Evolutionary conservation across 2,113 vertebrate species (phyloP), one percentile per base, ranked within the genome.

Genomic region (Hydrochoerus hydrochaeris): DNA sequence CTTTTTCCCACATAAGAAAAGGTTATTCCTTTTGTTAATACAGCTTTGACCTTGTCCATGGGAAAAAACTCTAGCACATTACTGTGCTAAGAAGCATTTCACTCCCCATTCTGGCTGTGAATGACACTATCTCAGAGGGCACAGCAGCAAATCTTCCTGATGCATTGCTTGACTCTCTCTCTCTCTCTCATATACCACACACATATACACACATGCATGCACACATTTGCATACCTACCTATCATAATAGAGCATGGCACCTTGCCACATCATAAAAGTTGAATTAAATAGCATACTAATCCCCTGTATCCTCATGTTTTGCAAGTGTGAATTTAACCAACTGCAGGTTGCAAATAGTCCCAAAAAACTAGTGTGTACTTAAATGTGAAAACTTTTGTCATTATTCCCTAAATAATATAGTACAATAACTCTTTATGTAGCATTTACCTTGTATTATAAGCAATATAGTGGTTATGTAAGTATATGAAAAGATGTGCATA

Each of bases 1-100:
- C 62, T 57, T 90, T 54, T 86, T 71, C 62, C 28, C 71, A 80
- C 35, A 54, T 62, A 41, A 91, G 88, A 94, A 96, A 96, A 94
- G 65, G 65, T 83, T 80, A 91, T 83, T 91, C 26, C 57, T 94
- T 65, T 75, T 67, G 75, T 57, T 94, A 87, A 75, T 87, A 58
- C 49, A 82, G 86, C 38, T 28, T 20, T 77, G 65, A 87, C 92
- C 83, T 87, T 83, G 75, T 91, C 75, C 35, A 83, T 87, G 83
- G 46, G 65, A 75, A 86, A 88, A 80, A 92, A 88, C 57, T 32
- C 41, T 1, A 32, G 91, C 32, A 86, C 54, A 38, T 63, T 38
- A 19, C 3, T 89, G 73, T 82, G 84, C 71, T 58, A 38, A 71
- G 57, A 60, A 84, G 54, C 63, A 82, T 46, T 75, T 57, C 17